Conservation (phyloP, 2,113 vertebrate genomes). For the Erythrolamprus reginae region DNA sequence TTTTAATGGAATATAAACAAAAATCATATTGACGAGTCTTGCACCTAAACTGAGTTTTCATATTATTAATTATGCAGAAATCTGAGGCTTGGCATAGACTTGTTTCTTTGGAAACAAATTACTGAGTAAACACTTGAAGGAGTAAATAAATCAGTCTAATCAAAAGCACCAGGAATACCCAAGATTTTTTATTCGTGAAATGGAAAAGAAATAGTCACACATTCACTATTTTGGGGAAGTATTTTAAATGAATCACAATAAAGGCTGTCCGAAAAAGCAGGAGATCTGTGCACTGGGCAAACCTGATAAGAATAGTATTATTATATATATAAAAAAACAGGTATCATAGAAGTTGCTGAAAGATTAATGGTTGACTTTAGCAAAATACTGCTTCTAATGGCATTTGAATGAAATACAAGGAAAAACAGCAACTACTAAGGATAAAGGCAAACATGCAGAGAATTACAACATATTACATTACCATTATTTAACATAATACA, state of each 20-base stretch:
- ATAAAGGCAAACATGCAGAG: not conserved
- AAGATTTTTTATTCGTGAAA: not conserved
- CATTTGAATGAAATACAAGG: not conserved
- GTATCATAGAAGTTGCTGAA: not conserved
- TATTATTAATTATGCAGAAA: not conserved
- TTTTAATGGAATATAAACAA: not conserved
- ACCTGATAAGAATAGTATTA: not conserved
- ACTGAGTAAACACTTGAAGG: not conserved
- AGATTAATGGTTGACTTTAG: not conserved
- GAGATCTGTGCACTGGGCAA: not conserved
- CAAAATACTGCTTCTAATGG: not conserved
- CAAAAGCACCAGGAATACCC: not conserved
- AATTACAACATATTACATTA: not conserved
- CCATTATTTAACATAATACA: not conserved
- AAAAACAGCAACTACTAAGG: not conserved
- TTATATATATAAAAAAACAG: not conserved
- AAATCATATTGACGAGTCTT: not conserved
- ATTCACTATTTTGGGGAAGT: not conserved
- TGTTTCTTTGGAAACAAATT: not conserved
- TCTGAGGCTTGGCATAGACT: not conserved
- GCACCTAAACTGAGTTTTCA: not conserved
- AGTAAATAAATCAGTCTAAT: not conserved
- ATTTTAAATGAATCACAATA: not conserved
- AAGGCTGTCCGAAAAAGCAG: not conserved
- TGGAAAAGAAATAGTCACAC: not conserved